Conservation (phyloP, 1,140 invertebrate species). For the Latrodectus geometricus region DNA sequence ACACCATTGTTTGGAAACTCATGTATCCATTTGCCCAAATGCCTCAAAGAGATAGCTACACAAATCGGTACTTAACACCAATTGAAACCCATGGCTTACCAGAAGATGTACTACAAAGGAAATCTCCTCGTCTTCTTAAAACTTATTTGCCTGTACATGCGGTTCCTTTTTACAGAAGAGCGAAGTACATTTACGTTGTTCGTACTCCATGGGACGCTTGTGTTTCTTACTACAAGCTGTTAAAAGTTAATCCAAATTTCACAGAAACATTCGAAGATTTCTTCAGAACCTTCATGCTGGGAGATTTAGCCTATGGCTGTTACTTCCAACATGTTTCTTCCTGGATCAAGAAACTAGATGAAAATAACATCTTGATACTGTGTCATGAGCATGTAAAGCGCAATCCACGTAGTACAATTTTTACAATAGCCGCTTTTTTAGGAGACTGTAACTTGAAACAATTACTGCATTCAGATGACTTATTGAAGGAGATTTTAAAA, state of each 20-base stretch:
- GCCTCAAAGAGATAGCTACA: neutral
- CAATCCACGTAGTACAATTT: neutral
- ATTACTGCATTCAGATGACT: neutral
- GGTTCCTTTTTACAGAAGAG: neutral
- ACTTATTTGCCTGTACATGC: slow-evolving; percentile 10
- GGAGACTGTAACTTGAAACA: neutral
- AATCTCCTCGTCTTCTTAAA: slow-evolving; percentile 6
- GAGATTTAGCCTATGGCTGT: neutral
- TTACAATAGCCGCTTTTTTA: slow-evolving; percentile 9
- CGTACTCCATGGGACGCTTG: neutral
- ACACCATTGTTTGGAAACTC: slow-evolving; percentile 14
- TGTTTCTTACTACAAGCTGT: neutral
- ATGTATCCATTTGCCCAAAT: neutral
- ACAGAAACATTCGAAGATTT: slow-evolving; percentile 1
- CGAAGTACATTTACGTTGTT: slow-evolving; percentile 10
- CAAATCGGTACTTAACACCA: neutral
- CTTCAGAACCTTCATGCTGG: neutral
- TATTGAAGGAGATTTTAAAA: too few species aligned
- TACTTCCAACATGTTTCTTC: neutral
- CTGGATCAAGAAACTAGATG: neutral
- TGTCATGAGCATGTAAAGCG: neutral
- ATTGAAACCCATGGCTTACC: neutral
- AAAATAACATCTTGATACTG: neutral
- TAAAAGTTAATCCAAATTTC: neutral
- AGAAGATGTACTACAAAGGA: neutral